Evolutionary conservation across 2,113 vertebrate genomes (phyloP), one percentile per base, ranked within the genome.

Genomic region (Megalops atlanticus): DNA sequence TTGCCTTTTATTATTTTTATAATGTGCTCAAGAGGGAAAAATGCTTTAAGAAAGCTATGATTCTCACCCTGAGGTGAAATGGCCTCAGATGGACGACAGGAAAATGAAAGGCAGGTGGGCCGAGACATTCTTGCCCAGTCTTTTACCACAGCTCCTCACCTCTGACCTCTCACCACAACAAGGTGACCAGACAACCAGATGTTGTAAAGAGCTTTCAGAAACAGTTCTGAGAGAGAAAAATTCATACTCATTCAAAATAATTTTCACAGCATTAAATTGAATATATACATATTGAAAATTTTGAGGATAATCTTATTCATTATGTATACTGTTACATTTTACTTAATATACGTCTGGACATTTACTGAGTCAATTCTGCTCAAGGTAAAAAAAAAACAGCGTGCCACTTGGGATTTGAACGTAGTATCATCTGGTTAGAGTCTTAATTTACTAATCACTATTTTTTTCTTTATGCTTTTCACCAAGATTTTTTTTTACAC

Each of bases 181-280:
- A 35, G 90, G 82, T 85, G 85, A 87, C 72, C 40, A 24, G 89
- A 85, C 83, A 89, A 89, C 86, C 36, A 74, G 72, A 39, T 41
- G 72, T 41, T 27, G 72, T 41, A 39, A 40, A 21, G 38, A 39
- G 41, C 14, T 39, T 4, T 41, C 38, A 74, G 39, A 74, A 89
- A 90, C 90, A 92, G 92, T 92, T 92, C 92, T 77, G 80, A 87
- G 88, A 86, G 52, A 85, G 89, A 90, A 90, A 91, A 90, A 92
- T 90, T 92, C 86, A 90, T 85, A 88, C 86, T 90, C 89, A 91
- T 91, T 89, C 91, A 89, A 92, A 91, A 91, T 90, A 88, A 91
- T 90, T 86, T 88, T 91, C 91, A 91, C n/a, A n/a, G n/a, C n/a
- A n/a, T n/a, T n/a, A n/a, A n/a, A n/a, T n/a, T n/a, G n/a, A n/a